These are phyloP conservation scores for Araneus ventricosus DNA, from an alignment of 1,140 invertebrate species.

Conservation along the genomic window DNA sequence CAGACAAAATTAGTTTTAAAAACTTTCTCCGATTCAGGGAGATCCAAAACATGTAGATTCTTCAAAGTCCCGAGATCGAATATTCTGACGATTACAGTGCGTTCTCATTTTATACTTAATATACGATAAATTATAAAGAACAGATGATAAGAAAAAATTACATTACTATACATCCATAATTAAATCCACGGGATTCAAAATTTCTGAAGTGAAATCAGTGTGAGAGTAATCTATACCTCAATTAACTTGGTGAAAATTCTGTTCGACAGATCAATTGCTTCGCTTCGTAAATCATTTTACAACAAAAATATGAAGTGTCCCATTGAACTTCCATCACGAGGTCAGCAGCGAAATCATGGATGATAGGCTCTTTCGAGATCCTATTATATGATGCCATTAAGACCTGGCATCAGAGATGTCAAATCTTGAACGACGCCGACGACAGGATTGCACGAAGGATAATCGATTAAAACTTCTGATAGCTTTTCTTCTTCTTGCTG, in stretches of 20 bases:
- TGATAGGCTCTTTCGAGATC: conserved; percentile 35
- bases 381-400: conserved; percentile 52
- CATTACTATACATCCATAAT: too few relatives aligned
- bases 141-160: too few relatives aligned
- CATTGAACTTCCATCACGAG: background rate
- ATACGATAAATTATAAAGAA: too few relatives aligned
- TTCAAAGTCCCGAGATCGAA: too few relatives aligned
- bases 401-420: conserved; percentile 3
- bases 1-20: too few relatives aligned
- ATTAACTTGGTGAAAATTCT: background rate
- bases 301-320: background rate
- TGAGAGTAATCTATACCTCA: too few relatives aligned
- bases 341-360: background rate
- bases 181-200: too few relatives aligned
- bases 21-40: too few relatives aligned
- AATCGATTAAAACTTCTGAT: conserved; percentile 54
- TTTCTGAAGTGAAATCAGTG: too few relatives aligned
- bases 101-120: too few relatives aligned
- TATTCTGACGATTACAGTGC: too few relatives aligned
- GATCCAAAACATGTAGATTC: too few relatives aligned
- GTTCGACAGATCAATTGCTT: background rate
- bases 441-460: conserved; percentile 1
- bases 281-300: background rate
- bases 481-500: background rate
- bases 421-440: conserved; percentile 31